These are phyloP conservation scores for Callospermophilus lateralis DNA, from an alignment of 2,113 vertebrate genomes.

Conservation along the genomic window DNA sequence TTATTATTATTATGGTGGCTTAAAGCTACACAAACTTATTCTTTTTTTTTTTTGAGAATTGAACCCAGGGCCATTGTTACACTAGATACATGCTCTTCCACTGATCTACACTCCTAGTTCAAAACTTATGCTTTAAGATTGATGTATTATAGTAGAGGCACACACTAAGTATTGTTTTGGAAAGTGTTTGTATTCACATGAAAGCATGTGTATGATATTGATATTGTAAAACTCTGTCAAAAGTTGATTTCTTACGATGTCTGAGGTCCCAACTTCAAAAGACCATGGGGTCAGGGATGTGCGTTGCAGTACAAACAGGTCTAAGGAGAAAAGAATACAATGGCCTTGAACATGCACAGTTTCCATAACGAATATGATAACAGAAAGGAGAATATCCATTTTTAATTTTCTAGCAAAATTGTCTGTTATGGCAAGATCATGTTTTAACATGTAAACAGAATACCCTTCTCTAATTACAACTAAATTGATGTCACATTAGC, in stretches of 20 bases:
- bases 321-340: not conserved
- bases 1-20: too few relatives aligned
- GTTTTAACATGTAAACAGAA: not conserved
- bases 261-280: not conserved
- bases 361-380: not conserved
- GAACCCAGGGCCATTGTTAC: not conserved
- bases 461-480: not conserved
- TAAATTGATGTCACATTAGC: not conserved
- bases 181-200: not conserved
- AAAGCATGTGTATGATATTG: not conserved
- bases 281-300: not conserved
- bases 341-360: not conserved
- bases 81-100: not conserved
- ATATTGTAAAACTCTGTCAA: not conserved
- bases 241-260: not conserved
- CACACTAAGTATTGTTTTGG: not conserved
- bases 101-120: not conserved
- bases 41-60: too few relatives aligned
- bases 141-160: too few relatives aligned
- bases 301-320: rapidly evolving
- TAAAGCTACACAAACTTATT: too few relatives aligned
- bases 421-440: not conserved
- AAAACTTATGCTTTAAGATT: not conserved
- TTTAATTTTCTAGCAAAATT: not conserved
- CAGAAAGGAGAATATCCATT: not conserved